A percentile compares a stretch with the other conserved stretches of the same genome.
Conservation (phyloP, 2,888 invertebrate species). For the Isotomurus palustris region DNA sequence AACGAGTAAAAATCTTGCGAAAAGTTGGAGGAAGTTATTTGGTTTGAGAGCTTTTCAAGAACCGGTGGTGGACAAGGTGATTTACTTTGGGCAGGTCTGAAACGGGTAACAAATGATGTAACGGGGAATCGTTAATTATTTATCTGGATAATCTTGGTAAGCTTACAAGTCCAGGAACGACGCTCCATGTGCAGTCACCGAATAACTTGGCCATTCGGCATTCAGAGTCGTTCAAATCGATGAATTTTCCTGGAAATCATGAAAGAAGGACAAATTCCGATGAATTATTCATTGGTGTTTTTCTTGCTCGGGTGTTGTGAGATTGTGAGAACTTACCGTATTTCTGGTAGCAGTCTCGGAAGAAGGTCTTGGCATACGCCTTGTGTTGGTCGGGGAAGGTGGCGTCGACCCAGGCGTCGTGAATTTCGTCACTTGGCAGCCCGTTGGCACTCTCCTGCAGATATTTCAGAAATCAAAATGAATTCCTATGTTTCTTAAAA, state of each 20-base stretch:
- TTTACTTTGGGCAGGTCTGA: no score
- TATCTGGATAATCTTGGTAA: no score
- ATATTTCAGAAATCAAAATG: neutral
- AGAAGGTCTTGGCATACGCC: neutral
- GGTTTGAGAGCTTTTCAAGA: no score
- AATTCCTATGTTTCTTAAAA: no score
- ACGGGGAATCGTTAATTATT: no score
- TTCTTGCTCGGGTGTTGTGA: no score
- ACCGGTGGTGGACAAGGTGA: no score
- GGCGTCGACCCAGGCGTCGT: neutral
- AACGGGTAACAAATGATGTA: no score
- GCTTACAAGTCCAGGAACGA: slow-evolving; percentile 6
- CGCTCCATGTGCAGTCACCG: slow-evolving; percentile 6
- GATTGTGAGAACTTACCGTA: slow-evolving; percentile 5
- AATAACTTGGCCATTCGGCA: slow-evolving; percentile 3
- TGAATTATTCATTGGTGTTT: no score
- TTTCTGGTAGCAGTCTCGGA: slow-evolving; percentile 5
- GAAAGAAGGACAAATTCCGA: no score
- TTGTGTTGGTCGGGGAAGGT: neutral
- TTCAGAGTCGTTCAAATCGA: neutral
- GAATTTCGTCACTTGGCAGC: neutral
- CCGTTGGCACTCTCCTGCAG: neutral
- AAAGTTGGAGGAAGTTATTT: no score
- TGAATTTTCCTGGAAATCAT: slow-evolving; percentile 3
- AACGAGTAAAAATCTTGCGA: no score